Percentiles rank a stretch among this genome's conserved stretches.
phyloP scores from a whole-genome alignment of 2,797 vertebrate species.

The Crocodylus rhombifer region DNA sequence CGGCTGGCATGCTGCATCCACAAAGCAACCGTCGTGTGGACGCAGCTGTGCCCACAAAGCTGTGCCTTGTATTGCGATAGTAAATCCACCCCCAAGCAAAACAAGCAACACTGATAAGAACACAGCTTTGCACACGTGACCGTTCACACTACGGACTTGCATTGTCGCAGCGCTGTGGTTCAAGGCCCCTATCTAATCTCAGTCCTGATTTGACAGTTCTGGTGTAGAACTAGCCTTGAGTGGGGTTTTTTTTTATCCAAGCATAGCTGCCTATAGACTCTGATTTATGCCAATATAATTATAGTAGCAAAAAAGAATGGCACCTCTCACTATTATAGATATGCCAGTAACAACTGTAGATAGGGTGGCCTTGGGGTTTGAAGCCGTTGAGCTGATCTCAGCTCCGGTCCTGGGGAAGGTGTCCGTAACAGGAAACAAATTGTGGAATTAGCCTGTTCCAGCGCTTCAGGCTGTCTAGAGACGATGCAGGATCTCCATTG shows the following conservation, averaged over 20 bases:
- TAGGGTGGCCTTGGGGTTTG: conserved; percentile 2
- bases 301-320: neutral
- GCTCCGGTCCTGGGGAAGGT: neutral
- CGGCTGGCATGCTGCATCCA: too few relatives aligned
- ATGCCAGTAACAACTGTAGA: fast-evolving
- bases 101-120: neutral
- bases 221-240: too few relatives aligned
- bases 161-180: too few relatives aligned
- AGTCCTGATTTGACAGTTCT: too few relatives aligned
- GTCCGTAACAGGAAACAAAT: conserved; percentile 1
- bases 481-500: too few relatives aligned
- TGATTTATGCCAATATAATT: neutral
- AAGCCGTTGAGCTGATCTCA: conserved; percentile 1
- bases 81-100: neutral
- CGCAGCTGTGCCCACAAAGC: too few relatives aligned
- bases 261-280: too few relatives aligned
- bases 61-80: too few relatives aligned
- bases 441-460: neutral
- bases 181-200: too few relatives aligned
- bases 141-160: neutral
- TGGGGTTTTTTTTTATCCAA: too few relatives aligned
- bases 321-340: neutral
- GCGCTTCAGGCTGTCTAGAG: too few relatives aligned
- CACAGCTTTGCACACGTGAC: neutral
- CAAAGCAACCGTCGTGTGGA: too few relatives aligned